Evolutionary conservation across 2,797 vertebrate species (phyloP), one percentile per base, ranked within the genome.

Genomic region (Bufotes viridis): DNA sequence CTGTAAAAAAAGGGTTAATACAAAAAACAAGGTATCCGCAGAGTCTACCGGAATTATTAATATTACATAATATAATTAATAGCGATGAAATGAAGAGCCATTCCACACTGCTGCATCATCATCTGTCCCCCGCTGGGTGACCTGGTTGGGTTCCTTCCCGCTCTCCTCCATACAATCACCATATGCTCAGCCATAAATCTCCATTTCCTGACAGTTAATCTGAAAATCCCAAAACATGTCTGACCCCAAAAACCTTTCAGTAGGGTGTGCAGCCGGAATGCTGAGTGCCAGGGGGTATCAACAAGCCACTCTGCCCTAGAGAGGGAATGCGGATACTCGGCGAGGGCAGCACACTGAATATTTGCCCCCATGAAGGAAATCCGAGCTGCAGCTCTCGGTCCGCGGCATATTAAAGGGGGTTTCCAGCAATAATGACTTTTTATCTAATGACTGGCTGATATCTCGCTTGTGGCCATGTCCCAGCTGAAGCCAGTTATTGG

Each of bases 191-290:
- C 67, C 24, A 5, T 34, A 55, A 84, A 15, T 34, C 34, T 51
- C 74, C 55, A 22, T n/a, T n/a, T 82, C 42, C 42, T 42, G 42
- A 42, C 3, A 42, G 8, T 22, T 14, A 8, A 51, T 82, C 53
- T 60, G 29, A 22, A 78, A 65, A 85, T 85, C 83, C 83, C n/a
- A 2, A 60, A 85, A 76, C 70, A 85, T 85, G 74, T 85, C 74
- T 85, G 26, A 72, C 24, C 65, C n/a, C 12, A 2, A 61, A 20
- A 29, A 9, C 29, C 17, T 42, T 34, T 9, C n/a, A 13, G 60
- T 5, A 18, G 22, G 7, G 61, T 63, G 18, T 13, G 1, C 20
- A 7, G 24, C 11, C 3, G 7, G 5, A 11, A 24, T 67, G n/a
- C 22, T n/a, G n/a, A n/a, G 63, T 67, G 63, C n/a, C n/a, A n/a